Evolutionary conservation across 2,888 invertebrate species (phyloP).

Genomic region (Erebia aethiops): DNA sequence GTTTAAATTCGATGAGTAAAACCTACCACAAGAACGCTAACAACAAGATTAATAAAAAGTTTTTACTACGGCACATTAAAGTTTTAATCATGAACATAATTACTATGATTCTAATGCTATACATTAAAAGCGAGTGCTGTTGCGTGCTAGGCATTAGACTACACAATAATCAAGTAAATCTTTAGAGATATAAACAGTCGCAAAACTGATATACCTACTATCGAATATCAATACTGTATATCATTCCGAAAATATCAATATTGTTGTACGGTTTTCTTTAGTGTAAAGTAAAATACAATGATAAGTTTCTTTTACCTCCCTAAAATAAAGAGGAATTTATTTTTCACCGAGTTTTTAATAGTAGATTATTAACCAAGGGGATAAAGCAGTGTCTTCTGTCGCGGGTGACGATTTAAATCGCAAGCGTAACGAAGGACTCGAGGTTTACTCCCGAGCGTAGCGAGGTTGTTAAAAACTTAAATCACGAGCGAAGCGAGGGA

Average conservation of each 20-base stretch:
- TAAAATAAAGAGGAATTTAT: too few species aligned
- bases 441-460: too few species aligned
- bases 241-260: background rate
- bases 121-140: conserved; percentile 15
- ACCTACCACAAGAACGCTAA: conserved; percentile 10
- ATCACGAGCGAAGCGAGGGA: too few species aligned
- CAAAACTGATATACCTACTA: conserved; percentile 17
- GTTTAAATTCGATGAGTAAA: background rate
- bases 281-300: background rate
- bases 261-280: background rate
- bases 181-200: conserved; percentile 19
- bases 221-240: too few species aligned
- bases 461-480: too few species aligned
- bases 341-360: too few species aligned
- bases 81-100: conserved; percentile 2
- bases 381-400: too few species aligned
- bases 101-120: conserved; percentile 10
- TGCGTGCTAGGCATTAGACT: conserved; percentile 14
- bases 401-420: too few species aligned
- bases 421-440: too few species aligned
- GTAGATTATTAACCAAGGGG: too few species aligned
- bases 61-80: conserved; percentile 5
- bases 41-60: conserved; percentile 9
- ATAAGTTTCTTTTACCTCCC: too few species aligned
- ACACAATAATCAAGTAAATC: conserved; percentile 20